Conservation (phyloP, 2,888 invertebrate genomes). For the Heliconius aoede region DNA sequence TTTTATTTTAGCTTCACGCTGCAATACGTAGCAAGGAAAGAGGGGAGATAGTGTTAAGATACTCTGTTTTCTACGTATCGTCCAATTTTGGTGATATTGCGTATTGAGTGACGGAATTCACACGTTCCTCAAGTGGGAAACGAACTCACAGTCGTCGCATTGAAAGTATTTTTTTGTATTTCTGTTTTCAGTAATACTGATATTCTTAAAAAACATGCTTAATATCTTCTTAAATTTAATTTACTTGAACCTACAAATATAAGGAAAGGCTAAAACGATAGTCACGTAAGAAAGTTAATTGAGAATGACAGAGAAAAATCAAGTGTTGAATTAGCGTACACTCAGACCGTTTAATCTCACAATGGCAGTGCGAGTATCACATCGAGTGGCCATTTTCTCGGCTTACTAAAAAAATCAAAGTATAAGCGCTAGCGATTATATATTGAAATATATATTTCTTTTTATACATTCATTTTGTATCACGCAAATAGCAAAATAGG, state of each 20-base stretch:
- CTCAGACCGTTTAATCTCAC: conserved; percentile 56
- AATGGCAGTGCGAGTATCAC: conserved; percentile 41
- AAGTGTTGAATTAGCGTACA: conserved; percentile 56
- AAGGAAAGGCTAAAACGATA: neutral
- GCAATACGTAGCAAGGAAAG: neutral
- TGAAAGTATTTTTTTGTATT: neutral
- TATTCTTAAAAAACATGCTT: too few relatives aligned
- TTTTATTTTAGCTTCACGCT: conserved; percentile 1
- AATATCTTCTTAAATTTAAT: neutral
- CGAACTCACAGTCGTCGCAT: too few relatives aligned
- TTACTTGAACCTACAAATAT: neutral
- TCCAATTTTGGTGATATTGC: too few relatives aligned
- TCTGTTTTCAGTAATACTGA: neutral
- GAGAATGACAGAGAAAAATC: conserved; percentile 6
- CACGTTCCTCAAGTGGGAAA: too few relatives aligned
- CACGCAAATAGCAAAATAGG: too few relatives aligned
- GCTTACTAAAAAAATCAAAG: conserved; percentile 28
- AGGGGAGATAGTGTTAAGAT: neutral
- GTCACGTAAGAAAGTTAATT: conserved; percentile 11
- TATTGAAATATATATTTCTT: neutral
- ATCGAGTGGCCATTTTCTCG: conserved; percentile 41
- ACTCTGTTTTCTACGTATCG: too few relatives aligned
- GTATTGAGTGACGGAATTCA: too few relatives aligned
- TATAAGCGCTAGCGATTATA: conserved; percentile 33
- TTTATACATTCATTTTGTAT: neutral